Evolutionary conservation across 2,888 invertebrate species (phyloP).

Genomic region (Dromius quadrimaculatus): DNA sequence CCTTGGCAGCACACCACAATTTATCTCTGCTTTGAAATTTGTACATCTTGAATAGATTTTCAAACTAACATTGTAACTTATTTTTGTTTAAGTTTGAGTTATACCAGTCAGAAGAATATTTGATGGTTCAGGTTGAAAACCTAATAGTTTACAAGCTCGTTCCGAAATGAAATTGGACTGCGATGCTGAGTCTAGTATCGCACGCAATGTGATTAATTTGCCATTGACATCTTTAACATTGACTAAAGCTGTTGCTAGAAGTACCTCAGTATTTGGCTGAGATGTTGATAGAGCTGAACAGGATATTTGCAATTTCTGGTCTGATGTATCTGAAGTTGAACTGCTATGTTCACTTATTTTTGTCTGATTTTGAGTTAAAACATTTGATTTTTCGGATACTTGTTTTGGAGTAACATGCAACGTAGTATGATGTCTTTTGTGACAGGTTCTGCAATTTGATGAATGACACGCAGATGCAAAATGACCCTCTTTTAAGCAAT

Average conservation of each 20-base stretch:
- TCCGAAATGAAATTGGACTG: slow-evolving; percentile 2
- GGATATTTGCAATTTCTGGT: background rate
- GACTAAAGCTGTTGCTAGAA: background rate
- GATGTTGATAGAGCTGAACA: background rate
- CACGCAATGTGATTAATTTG: background rate
- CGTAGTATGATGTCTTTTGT: background rate
- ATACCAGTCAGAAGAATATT: background rate
- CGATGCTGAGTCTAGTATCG: background rate
- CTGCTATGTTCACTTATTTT: too few relatives aligned
- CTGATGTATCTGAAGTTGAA: background rate
- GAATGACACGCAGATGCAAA: background rate
- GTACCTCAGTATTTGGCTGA: background rate
- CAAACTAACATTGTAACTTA: background rate
- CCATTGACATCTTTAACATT: background rate
- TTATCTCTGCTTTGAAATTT: background rate
- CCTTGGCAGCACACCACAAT: background rate
- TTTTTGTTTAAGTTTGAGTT: background rate
- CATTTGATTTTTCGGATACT: too few relatives aligned
- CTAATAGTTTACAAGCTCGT: background rate
- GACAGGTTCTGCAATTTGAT: background rate
- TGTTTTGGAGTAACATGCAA: too few relatives aligned
- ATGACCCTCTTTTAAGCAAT: background rate
- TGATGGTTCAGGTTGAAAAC: background rate
- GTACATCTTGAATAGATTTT: background rate
- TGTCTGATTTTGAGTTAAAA: too few relatives aligned